phyloP scores from a whole-genome alignment of 1,140 invertebrate genomes.

The Panonychus citri region DNA sequence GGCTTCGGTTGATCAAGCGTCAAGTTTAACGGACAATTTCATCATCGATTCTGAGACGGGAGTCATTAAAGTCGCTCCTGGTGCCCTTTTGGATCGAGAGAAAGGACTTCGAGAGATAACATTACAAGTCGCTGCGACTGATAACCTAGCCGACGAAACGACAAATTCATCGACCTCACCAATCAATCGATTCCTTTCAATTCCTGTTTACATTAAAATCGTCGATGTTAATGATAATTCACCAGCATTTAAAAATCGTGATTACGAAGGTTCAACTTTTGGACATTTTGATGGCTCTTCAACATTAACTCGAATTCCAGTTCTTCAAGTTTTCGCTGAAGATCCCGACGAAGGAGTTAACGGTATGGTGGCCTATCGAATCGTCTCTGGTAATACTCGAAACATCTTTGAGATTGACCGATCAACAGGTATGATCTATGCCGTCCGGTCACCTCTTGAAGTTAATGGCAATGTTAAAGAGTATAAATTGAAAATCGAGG shows the following conservation, averaged over 20 bases:
- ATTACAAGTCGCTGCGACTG: neutral
- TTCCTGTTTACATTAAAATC: constrained; percentile 12
- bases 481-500: constrained; percentile 45
- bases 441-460: neutral
- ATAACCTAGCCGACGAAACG: neutral
- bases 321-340: constrained; percentile 46
- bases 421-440: constrained; percentile 1
- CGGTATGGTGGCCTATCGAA: constrained; percentile 45
- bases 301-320: constrained; percentile 29
- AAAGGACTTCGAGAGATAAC: neutral
- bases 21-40: constrained; percentile 32
- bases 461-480: constrained; percentile 23
- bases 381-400: constrained; percentile 42
- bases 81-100: constrained; percentile 1
- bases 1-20: neutral
- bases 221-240: constrained; percentile 54
- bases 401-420: constrained; percentile 21
- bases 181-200: neutral
- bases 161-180: neutral
- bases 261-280: constrained; percentile 26
- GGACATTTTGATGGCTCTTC: constrained; percentile 1
- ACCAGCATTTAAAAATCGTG: constrained; percentile 40
- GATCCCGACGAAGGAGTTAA: constrained; percentile 54
- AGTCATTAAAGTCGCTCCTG: constrained; percentile 40
- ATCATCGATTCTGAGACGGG: constrained; percentile 70